Evolutionary conservation across 2,888 invertebrate genomes (phyloP), one percentile per base, ranked within the genome.

Genomic region (Bombylius major): DNA sequence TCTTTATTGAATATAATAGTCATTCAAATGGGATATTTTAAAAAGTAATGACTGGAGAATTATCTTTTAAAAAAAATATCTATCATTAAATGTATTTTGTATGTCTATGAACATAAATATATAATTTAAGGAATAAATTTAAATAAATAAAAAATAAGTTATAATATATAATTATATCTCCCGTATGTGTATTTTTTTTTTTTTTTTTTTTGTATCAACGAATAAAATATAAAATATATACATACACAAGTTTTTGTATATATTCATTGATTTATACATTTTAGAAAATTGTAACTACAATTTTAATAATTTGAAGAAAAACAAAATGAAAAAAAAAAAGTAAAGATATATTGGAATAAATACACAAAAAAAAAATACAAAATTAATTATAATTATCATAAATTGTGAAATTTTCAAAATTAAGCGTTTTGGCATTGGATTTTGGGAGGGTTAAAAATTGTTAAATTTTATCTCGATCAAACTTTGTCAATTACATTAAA

Each of bases 1-100:
- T 13, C 8, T 9, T 8, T 14, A 46, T 46, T 9, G 54, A 36
- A 50, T 50, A 49, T 45, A 47, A 49, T 45, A 56, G 45, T 51
- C 57, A 54, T 45, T 58, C 47, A 59, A 57, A 56, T 59, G 56
- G 57, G 57, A 54, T 56, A 52, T 56, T 50, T 50, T 42, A 51
- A 54, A 32, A 39, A 50, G 66, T 71, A 74, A 73, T 72, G 73
- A 73, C 73, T 73, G 73, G 73, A 73, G 73, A 73, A 63, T 57
- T 36, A 36, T 36, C 8, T 36, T 36, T 36, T 7, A 3, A 36
- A 36, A 11, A 42, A 42, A 42, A 42, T 39, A 6, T 42, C 11
- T 56, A 58, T 54, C 53, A 57, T 54, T 57, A 55, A 58, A 57
- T 59, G 57, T 56, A 54, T 59, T 57, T 54, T 59, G 53, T 56